Evolutionary conservation across 2,888 invertebrate species (phyloP).

Genomic region (Heliconius cydno): DNA sequence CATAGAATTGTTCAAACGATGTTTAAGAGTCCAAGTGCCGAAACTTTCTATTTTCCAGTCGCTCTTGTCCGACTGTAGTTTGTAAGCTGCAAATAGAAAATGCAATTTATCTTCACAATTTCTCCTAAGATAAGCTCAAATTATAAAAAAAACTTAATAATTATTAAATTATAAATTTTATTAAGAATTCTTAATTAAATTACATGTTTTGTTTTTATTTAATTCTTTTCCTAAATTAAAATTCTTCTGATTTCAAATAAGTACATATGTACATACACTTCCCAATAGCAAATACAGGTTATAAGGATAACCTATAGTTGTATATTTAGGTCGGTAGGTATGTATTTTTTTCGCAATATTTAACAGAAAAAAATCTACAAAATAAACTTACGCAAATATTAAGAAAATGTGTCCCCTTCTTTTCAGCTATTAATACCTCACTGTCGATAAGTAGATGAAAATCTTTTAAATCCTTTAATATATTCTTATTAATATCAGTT

Average conservation of each 20-base stretch:
- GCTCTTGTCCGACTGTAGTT: constrained; percentile 51
- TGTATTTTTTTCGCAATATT: background rate
- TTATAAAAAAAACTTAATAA: background rate
- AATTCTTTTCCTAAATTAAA: no score
- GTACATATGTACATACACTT: no score
- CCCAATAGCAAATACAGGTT: no score
- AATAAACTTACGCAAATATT: background rate
- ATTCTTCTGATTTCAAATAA: no score
- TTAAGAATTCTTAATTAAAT: no score
- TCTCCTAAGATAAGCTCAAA: background rate
- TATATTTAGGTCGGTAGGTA: background rate
- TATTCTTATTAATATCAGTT: background rate
- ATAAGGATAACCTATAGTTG: background rate
- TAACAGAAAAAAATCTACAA: background rate
- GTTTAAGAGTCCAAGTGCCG: constrained; percentile 58
- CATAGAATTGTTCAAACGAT: constrained; percentile 55
- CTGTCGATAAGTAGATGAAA: background rate
- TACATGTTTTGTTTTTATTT: no score
- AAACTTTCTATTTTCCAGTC: constrained; percentile 59
- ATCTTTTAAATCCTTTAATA: background rate
- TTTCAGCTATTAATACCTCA: background rate
- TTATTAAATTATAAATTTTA: no score
- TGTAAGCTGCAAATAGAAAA: constrained; percentile 60
- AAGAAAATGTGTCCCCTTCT: background rate
- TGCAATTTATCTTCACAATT: background rate